Conservation (phyloP, 2,797 vertebrate species). For the Mycteria americana region DNA sequence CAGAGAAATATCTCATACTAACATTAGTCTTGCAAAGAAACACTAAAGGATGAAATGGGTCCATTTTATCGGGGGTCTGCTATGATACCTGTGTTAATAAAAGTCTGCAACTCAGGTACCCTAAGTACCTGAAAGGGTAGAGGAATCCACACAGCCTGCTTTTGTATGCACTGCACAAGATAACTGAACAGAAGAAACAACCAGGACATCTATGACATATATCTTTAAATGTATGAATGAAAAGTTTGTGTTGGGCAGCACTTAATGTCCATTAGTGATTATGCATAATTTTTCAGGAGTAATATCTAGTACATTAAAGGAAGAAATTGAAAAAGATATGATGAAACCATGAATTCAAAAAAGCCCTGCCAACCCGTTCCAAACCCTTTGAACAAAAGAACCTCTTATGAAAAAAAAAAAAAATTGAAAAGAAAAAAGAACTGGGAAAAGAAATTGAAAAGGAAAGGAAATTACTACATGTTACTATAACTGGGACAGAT, state of each 20-base stretch:
- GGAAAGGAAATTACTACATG: slow-evolving; percentile 71
- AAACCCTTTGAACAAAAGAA: slow-evolving; percentile 56
- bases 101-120: neutral
- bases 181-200: neutral
- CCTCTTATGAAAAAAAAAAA: slow-evolving; percentile 24
- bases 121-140: neutral
- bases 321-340: slow-evolving; percentile 49
- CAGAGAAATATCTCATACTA: neutral
- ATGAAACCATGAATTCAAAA: slow-evolving; percentile 51
- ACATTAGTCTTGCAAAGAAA: neutral
- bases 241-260: slow-evolving; percentile 26
- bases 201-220: neutral
- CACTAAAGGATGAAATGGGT: neutral
- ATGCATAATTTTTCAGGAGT: slow-evolving; percentile 41
- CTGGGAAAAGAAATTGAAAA: slow-evolving; percentile 67
- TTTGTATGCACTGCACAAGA: neutral
- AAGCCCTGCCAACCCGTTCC: neutral
- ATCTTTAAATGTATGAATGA: slow-evolving; percentile 35
- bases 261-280: slow-evolving; percentile 50
- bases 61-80: fast-evolving
- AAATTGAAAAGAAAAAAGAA: slow-evolving; percentile 3
- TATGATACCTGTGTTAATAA: neutral
- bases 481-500: slow-evolving; percentile 70
- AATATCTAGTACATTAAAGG: slow-evolving; percentile 54
- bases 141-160: neutral